Percentiles rank a stretch among this genome's conserved stretches.
phyloP scores from a whole-genome alignment of 2,888 invertebrate genomes.

The Fragum sueziense region DNA sequence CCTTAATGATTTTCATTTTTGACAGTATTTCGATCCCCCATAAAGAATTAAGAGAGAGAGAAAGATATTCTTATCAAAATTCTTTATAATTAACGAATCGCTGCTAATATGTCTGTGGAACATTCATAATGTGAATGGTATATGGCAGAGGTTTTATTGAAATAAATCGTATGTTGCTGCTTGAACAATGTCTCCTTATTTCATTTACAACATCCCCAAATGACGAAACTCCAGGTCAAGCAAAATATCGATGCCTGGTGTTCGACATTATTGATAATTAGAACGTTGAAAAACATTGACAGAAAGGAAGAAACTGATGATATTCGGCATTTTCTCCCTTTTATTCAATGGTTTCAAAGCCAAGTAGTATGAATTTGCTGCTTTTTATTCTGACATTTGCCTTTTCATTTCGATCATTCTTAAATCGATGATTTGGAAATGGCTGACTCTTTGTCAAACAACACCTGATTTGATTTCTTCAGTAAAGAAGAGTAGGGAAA shows the following conservation, averaged over 20 bases:
- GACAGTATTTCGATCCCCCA: constrained; percentile 11
- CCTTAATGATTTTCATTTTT: constrained; percentile 12
- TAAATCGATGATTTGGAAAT: no score
- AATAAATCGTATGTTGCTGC: constrained; percentile 65
- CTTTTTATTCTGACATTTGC: no score
- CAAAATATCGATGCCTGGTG: no score
- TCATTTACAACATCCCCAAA: no score
- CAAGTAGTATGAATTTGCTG: no score
- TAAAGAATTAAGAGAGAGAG: constrained; percentile 18
- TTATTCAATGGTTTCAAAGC: neutral
- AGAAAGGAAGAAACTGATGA: neutral
- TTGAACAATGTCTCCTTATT: constrained; percentile 33
- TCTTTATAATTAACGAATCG: constrained; percentile 16
- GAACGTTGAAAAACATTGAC: neutral
- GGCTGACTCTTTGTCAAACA: no score
- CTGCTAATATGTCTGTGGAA: constrained; percentile 15
- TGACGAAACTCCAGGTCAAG: no score
- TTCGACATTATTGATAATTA: no score
- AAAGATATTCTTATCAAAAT: constrained; percentile 19
- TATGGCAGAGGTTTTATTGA: constrained; percentile 48
- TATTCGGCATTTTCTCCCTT: neutral
- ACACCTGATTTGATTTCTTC: no score
- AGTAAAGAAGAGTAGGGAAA: no score
- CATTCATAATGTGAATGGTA: constrained; percentile 25
- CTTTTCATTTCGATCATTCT: no score